Conservation (phyloP, 1,140 invertebrate genomes). For the Aleiodes sp. region DNA sequence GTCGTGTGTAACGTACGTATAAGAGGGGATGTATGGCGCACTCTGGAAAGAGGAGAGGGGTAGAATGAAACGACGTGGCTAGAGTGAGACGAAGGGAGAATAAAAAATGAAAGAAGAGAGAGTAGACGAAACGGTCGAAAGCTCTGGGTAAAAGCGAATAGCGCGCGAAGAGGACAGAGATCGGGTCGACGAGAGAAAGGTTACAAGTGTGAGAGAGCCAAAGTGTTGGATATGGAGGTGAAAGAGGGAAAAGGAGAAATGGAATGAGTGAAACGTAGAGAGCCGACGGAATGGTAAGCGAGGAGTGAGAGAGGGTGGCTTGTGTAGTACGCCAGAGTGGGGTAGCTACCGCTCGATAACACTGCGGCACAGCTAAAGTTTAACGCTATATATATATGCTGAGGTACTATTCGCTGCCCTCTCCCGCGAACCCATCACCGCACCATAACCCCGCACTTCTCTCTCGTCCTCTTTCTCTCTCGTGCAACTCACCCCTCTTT, state of each 20-base stretch:
- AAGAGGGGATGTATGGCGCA: conserved; percentile 1
- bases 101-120: not conserved
- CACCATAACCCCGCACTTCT: conserved; percentile 30
- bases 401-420: conserved; percentile 45
- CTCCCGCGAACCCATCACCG: conserved; percentile 20
- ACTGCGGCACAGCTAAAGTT: conserved; percentile 65
- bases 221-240: conserved; percentile 22
- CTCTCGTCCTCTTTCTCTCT: conserved; percentile 28
- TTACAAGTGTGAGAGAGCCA: conserved; percentile 21
- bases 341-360: conserved; percentile 59
- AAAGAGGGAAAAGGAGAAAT: conserved; percentile 5
- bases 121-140: not conserved
- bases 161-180: not conserved
- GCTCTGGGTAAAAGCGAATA: not conserved
- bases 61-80: not conserved
- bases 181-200: not conserved
- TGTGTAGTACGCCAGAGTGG: not conserved
- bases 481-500: not conserved
- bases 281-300: conserved; percentile 9
- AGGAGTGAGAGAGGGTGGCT: conserved; percentile 4
- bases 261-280: not conserved
- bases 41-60: not conserved
- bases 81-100: not conserved
- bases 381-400: conserved; percentile 40
- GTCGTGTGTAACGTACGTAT: not conserved